Base-by-base conservation (phyloP, 2,888 invertebrate species). In the Noctuana brunneofusca region DNA sequence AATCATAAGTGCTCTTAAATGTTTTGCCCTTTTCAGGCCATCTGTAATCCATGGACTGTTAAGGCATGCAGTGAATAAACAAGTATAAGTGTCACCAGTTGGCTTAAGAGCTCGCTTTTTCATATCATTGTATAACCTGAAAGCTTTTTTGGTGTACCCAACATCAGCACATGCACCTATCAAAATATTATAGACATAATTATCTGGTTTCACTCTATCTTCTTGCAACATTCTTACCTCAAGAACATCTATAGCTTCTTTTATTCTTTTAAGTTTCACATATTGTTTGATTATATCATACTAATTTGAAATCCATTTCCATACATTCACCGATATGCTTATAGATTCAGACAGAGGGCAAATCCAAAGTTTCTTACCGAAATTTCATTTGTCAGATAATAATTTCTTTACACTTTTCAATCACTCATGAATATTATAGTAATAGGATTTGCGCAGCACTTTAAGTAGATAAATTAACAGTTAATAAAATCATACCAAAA, bases 61-160 rank as follows among this genome's bases (percentile, higher is more conserved):
- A 0, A 97, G 94, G 83, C 98, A 98, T 1, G 97, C 96, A 86
- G 97, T 96, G 78, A 99, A 96, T 27, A 99, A 89, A 65, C 96
- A 95, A 0, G 97, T 97, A 75, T 97, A 97, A 0, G 96, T 95
- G 16, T 95, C 94, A 0, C 93, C 93, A 24, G 94, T 95, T 0
- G 95, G 94, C 68, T 91, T 89, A 0, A 97, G 79, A 0, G 93
- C 94, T 46, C 95, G 89, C 75, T 94, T 94, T 74, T 96, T 96
- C 96, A 98, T 96, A 80, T 95, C 93, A 73, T 95, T 96, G 74
- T 93, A 98, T 1, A 98, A 89, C 70, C 93, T 93, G 78, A 97
- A 98, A 1, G 97, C 97, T 84, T 96, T 97, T 72, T 96, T 95
- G 1, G 97, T 94, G 74, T 97, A 96, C 0, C 98, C 98, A 0